Evolutionary conservation across 1,140 invertebrate genomes (phyloP).

Genomic region (Heliconius nattereri): DNA sequence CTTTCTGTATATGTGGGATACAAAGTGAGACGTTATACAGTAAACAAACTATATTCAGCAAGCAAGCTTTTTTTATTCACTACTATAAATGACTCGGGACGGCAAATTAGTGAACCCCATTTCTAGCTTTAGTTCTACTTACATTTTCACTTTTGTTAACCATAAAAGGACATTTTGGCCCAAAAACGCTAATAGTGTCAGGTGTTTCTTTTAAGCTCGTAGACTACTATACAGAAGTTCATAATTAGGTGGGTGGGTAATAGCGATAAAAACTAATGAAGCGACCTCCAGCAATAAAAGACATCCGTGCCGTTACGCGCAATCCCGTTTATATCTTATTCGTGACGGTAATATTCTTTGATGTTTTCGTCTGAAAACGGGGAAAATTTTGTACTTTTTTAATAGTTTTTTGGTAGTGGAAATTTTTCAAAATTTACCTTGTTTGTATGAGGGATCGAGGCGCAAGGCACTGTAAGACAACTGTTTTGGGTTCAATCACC

Average conservation of each 20-base stretch:
- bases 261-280: conserved; percentile 68
- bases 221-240: conserved; percentile 29
- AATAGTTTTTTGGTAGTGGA: background rate
- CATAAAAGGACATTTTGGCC: background rate
- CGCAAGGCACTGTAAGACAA: no score
- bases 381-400: background rate
- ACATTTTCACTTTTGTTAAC: background rate
- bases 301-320: conserved; percentile 55
- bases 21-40: no score
- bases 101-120: no score
- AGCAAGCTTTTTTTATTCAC: no score
- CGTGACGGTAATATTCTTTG: conserved; percentile 26
- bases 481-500: no score
- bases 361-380: conserved; percentile 4
- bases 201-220: conserved; percentile 4
- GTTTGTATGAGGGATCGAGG: no score
- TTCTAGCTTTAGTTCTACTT: no score
- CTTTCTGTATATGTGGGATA: no score
- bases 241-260: conserved; percentile 59
- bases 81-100: no score
- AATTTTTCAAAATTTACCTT: no score
- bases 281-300: conserved; percentile 65
- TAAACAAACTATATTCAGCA: no score
- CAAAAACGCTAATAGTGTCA: background rate
- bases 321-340: conserved; percentile 52